These are phyloP conservation scores for Cheilosia urbana DNA, from an alignment of 2,888 invertebrate genomes.

Conservation along the genomic window DNA sequence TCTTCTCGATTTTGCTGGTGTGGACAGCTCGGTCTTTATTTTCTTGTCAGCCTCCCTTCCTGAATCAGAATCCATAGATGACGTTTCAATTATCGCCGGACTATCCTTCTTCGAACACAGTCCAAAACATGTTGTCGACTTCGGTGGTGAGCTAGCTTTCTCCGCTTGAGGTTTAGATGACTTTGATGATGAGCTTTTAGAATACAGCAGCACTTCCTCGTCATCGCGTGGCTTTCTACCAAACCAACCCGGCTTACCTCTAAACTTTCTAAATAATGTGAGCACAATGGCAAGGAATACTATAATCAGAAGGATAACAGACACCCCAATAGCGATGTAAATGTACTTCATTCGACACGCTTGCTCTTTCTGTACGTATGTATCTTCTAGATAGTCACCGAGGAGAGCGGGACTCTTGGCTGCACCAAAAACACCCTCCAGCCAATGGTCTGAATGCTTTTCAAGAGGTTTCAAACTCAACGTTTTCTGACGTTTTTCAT, in stretches of 20 bases:
- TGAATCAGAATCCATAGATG: constrained; percentile 54
- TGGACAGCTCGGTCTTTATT: background rate
- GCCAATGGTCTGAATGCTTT: background rate
- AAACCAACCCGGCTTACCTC: constrained; percentile 18
- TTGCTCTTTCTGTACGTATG: background rate
- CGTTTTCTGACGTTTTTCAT: constrained; percentile 41
- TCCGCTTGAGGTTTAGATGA: constrained; percentile 13
- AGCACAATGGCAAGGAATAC: constrained; percentile 25
- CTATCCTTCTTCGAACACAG: constrained; percentile 11
- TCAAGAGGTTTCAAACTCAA: constrained; percentile 2
- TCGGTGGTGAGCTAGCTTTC: background rate
- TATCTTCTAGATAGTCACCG: background rate
- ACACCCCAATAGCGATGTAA: constrained; percentile 43
- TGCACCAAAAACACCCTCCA: constrained; percentile 9
- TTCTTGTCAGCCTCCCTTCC: constrained; percentile 39
- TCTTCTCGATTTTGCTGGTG: background rate
- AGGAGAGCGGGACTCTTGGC: background rate
- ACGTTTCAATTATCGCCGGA: constrained; percentile 64
- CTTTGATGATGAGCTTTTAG: background rate
- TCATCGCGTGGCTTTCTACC: constrained; percentile 29
- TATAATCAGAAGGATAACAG: constrained; percentile 11
- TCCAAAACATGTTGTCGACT: constrained; percentile 28
- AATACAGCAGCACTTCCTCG: constrained; percentile 12
- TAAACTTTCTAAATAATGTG: background rate
- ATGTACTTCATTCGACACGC: constrained; percentile 32